phyloP scores from a whole-genome alignment of 2,113 vertebrate species.

The Hirundichthys speculiger region DNA sequence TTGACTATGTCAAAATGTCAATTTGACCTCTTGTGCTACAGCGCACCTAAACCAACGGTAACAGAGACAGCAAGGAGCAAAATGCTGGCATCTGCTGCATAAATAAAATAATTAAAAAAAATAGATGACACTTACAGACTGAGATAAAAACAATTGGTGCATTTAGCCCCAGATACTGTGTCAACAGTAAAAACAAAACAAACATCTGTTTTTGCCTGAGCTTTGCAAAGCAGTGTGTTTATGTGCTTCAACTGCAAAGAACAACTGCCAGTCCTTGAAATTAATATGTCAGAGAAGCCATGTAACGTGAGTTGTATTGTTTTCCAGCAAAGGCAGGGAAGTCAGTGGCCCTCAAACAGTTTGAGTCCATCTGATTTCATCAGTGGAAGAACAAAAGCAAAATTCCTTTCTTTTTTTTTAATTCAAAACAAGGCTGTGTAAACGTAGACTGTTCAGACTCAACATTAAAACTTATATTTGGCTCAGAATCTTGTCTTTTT shows the following conservation, averaged over 20 bases:
- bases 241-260: constrained; percentile 1
- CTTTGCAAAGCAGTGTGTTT: constrained; percentile 21
- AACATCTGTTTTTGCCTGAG: neutral
- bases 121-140: constrained; percentile 24
- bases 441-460: constrained; percentile 19
- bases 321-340: constrained; percentile 6
- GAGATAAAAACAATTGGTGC: constrained; percentile 17
- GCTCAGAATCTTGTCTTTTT: constrained; percentile 21
- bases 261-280: constrained; percentile 30
- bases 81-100: constrained; percentile 14
- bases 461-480: constrained; percentile 7
- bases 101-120: constrained; percentile 1
- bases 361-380: constrained; percentile 9
- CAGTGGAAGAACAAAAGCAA: neutral
- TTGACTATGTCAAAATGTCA: neutral
- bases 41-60: constrained; percentile 16
- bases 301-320: constrained; percentile 10
- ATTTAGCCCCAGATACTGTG: constrained; percentile 19
- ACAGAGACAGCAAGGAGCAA: constrained; percentile 13
- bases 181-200: constrained; percentile 1
- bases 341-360: constrained; percentile 2
- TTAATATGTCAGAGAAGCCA: constrained; percentile 12
- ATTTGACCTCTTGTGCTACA: neutral
- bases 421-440: constrained; percentile 13
- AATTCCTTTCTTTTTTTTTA: neutral